These are phyloP conservation scores for Pleuronectes platessa DNA, from an alignment of 2,113 vertebrate species.

Conservation along the genomic window DNA sequence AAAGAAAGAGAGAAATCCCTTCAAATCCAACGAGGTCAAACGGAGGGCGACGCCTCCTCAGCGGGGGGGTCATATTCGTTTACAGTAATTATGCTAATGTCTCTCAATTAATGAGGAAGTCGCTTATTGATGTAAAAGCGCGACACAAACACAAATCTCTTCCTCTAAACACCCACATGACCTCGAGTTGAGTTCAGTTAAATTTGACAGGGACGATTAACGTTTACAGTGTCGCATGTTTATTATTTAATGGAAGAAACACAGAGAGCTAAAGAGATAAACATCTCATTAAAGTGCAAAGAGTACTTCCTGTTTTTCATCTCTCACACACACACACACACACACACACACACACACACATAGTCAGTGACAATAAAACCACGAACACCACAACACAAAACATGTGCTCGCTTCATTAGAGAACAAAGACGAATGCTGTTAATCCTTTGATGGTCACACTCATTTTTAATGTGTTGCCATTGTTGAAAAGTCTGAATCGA, in stretches of 20 bases:
- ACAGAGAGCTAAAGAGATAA: neutral
- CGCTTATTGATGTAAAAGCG: neutral
- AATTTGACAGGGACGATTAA: neutral
- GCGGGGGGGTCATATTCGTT: neutral
- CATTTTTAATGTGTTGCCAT: neutral
- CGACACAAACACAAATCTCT: neutral
- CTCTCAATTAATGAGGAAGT: neutral
- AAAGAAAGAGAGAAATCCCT: neutral
- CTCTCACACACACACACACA: neutral
- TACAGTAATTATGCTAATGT: neutral
- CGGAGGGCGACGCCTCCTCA: neutral
- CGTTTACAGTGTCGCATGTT: neutral
- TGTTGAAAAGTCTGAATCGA: constrained; percentile 18
- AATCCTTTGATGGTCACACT: neutral
- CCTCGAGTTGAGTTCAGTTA: neutral
- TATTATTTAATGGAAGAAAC: neutral
- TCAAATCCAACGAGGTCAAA: neutral
- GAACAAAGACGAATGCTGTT: constrained; percentile 9
- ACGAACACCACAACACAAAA: neutral
- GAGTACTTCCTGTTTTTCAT: neutral
- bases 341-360: neutral
- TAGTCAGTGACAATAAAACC: constrained; percentile 1
- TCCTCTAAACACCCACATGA: neutral
- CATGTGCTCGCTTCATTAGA: constrained; percentile 23
- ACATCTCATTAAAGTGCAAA: constrained; percentile 20